Base-by-base conservation (phyloP, 1,140 invertebrate species). In the Reticulitermes speratus region DNA sequence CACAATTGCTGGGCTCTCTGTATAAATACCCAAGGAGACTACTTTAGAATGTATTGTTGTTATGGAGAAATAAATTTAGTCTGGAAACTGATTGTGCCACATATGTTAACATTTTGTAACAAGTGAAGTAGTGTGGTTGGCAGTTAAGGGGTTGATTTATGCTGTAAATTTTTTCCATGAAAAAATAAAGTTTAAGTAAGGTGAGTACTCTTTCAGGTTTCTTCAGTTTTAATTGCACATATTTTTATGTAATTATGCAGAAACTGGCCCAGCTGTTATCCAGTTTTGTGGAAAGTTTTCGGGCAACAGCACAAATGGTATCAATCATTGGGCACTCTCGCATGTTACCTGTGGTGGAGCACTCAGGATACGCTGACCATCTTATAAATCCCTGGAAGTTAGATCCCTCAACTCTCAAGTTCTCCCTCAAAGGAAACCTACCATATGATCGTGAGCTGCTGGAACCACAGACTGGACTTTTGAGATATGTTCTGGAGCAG, bases 331-430 rank as follows among this genome's bases (percentile, higher is more conserved):
- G 97, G 0, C 95, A 97, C 88, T 94, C 96, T 11, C 95, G 96
- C 88, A 96, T 99, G 95, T 91, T 98, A 32, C 98, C 98, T 12
- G 96, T 99, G 38, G 97, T 99, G 8, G 98, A 99, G 88, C 96
- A 97, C 89, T 98, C 97, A 83, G 96, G 87, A 2, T 97, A 97
- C 89, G 96, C 96, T 0, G 96, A 97, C 90, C 95, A 96, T 89
- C 92, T 96, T n/a, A 94, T 97, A 44, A 97, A 97, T 90, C 96
- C 97, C 0, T 99, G 98, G 98, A 94, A 97, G 87, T 90, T 99
- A 19, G 98, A 99, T 92, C 95, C 96, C 6, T 93, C 93, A 30
- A 96, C 95, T 44, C 91, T 99, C 2, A 96, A 97, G 89, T 98
- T 98, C 90, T 94, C 94, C 12, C 91, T 99, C 0, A 98, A 97